Conservation (phyloP, 2,888 invertebrate species). For the Homarus gammarus region DNA sequence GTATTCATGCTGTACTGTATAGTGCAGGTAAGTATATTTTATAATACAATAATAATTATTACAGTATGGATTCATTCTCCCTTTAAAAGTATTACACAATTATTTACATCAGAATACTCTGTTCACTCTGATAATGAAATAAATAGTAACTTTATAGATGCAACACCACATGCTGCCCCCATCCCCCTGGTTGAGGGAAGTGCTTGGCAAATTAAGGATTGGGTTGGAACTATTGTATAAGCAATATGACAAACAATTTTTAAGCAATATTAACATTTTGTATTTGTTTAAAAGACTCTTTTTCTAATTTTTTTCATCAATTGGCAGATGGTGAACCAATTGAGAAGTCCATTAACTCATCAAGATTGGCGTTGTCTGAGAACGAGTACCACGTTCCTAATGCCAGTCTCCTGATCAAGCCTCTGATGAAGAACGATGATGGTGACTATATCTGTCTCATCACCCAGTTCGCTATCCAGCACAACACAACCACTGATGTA, state of each 20-base stretch:
- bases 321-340: slow-evolving; percentile 57
- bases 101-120: too few relatives aligned
- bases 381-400: slow-evolving; percentile 54
- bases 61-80: too few relatives aligned
- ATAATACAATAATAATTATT: too few relatives aligned
- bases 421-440: slow-evolving; percentile 45
- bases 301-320: too few relatives aligned
- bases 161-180: too few relatives aligned
- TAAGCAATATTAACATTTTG: neutral
- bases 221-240: too few relatives aligned
- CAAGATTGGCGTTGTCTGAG: slow-evolving; percentile 32
- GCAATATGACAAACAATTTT: too few relatives aligned
- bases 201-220: too few relatives aligned
- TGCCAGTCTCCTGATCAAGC: slow-evolving; percentile 52
- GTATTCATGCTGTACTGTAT: too few relatives aligned
- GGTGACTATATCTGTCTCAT: slow-evolving; percentile 60
- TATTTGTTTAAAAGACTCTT: neutral
- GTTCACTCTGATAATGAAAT: too few relatives aligned
- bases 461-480: slow-evolving; percentile 31
- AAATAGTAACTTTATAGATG: neutral
- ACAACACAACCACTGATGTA: slow-evolving; percentile 65
- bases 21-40: too few relatives aligned
- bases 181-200: too few relatives aligned
- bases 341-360: slow-evolving; percentile 23
- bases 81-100: neutral